Conservation (phyloP, 2,888 invertebrate species). For the Metellina segmentata region DNA sequence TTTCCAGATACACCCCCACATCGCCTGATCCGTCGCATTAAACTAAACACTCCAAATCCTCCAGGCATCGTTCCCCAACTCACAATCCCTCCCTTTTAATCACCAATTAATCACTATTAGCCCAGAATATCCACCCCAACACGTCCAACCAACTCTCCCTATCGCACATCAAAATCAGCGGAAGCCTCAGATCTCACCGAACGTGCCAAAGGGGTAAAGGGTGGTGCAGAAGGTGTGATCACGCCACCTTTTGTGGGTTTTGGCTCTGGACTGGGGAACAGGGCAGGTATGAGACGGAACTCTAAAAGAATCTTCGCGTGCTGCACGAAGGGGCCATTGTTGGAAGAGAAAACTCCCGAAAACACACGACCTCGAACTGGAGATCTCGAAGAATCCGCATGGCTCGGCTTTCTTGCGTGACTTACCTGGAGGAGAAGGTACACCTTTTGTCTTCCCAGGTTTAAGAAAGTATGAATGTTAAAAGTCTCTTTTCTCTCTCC, state of each 20-base stretch:
- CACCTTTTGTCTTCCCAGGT: constrained; percentile 73
- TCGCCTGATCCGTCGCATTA: background rate
- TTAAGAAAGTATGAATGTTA: constrained; percentile 53
- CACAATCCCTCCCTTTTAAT: constrained; percentile 47
- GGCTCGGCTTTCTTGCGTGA: constrained; percentile 72
- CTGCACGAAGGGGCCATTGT: constrained; percentile 34
- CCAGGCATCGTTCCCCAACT: background rate
- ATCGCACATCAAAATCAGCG: constrained; percentile 45
- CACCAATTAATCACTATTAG: constrained; percentile 69
- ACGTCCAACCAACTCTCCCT: constrained; percentile 50
- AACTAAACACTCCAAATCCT: background rate
- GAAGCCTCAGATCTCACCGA: background rate
- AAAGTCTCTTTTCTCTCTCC: constrained; percentile 4
- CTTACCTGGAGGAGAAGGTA: constrained; percentile 49
- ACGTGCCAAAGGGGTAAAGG: constrained; percentile 16
- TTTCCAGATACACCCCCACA: too few species aligned
- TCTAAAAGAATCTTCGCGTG: constrained; percentile 66
- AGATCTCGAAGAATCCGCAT: constrained; percentile 43
- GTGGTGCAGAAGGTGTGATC: constrained; percentile 62
- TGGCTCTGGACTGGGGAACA: background rate
- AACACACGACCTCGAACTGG: constrained; percentile 39
- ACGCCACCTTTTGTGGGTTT: constrained; percentile 25
- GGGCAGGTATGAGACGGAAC: background rate
- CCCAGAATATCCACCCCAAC: background rate
- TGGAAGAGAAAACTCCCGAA: constrained; percentile 59